phyloP scores from a whole-genome alignment of 2,888 invertebrate species.

The Tenodera sinensis region DNA sequence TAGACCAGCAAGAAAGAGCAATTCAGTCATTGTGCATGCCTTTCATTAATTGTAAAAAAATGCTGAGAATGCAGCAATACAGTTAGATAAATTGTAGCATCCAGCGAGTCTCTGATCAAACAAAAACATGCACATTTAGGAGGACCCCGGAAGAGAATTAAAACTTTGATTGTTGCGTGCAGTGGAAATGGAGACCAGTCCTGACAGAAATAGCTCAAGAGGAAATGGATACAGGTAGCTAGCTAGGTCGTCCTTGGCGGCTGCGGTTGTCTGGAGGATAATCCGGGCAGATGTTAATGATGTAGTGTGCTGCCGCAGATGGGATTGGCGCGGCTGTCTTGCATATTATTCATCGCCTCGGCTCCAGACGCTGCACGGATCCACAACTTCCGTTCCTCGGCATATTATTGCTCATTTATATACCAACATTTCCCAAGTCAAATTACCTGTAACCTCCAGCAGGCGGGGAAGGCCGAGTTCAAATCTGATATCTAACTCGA shows the following conservation, averaged over 20 bases:
- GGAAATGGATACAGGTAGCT: not conserved
- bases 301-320: not conserved
- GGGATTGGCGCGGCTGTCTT: not conserved
- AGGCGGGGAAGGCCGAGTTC: too few species aligned
- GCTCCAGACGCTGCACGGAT: not conserved
- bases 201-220: not conserved
- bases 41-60: too few species aligned
- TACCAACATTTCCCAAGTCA: too few species aligned
- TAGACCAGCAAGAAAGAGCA: too few species aligned
- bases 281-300: not conserved
- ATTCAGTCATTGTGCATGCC: too few species aligned
- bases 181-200: not conserved
- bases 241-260: not conserved
- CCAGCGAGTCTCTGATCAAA: too few species aligned
- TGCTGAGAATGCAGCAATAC: too few species aligned
- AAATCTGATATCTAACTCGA: too few species aligned
- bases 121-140: too few species aligned
- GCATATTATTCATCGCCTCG: not conserved
- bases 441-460: too few species aligned
- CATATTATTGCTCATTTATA: too few species aligned
- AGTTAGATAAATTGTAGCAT: too few species aligned
- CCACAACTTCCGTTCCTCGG: not conserved
- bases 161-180: not conserved
- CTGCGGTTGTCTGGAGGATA: not conserved
- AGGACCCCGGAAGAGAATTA: not conserved